phyloP scores from a whole-genome alignment of 92 coral and sea anemone genomes.

The Hydrozoanthus gracilis region DNA sequence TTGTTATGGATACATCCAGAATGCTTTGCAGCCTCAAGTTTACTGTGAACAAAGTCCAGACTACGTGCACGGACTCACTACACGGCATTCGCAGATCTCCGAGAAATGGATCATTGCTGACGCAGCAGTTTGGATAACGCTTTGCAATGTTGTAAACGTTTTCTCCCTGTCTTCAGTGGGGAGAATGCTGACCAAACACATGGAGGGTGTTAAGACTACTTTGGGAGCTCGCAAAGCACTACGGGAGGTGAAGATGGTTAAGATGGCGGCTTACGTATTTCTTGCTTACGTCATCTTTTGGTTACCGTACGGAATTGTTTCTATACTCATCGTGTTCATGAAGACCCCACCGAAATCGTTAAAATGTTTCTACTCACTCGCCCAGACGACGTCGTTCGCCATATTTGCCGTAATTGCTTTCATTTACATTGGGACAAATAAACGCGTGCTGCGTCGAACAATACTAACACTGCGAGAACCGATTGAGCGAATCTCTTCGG shows the following conservation, averaged over 20 bases:
- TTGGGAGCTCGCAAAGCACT: constrained; percentile 25
- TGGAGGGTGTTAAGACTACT: constrained; percentile 32
- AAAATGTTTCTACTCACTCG: constrained; percentile 9
- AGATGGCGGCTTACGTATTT: constrained; percentile 42
- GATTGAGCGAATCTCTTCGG: constrained; percentile 7
- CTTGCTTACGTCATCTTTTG: constrained; percentile 27
- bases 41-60: constrained; percentile 38
- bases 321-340: background rate
- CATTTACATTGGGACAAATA: constrained; percentile 40
- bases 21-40: constrained; percentile 34
- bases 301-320: constrained; percentile 41
- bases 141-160: constrained; percentile 21
- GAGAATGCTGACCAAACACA: constrained; percentile 30
- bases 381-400: constrained; percentile 28
- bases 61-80: background rate
- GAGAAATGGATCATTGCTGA: constrained; percentile 41
- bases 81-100: constrained; percentile 30
- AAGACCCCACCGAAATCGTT: background rate
- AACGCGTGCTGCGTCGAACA: constrained; percentile 21
- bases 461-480: background rate
- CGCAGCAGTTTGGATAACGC: constrained; percentile 27
- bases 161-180: constrained; percentile 35
- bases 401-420: constrained; percentile 32
- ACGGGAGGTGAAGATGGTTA: constrained; percentile 44
- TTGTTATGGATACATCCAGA: constrained; percentile 43